A percentile compares a stretch with the other conserved stretches of the same genome.
Evolutionary conservation across 1,140 invertebrate species (phyloP).

Genomic region (Drosophila nigromelanica): DNA sequence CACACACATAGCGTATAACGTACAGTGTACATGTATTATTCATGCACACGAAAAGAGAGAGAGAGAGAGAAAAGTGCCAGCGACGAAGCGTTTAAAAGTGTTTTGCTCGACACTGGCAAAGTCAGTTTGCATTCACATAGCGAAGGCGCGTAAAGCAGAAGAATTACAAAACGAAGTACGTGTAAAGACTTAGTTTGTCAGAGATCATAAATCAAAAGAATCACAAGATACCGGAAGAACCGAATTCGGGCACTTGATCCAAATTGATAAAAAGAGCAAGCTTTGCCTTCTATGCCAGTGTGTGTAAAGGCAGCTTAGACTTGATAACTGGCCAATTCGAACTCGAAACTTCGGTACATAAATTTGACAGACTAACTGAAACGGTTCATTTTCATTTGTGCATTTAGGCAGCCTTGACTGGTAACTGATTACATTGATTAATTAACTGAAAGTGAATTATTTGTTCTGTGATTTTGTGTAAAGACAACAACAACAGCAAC

Average conservation of each 20-base stretch:
- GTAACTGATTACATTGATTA: conserved; percentile 40
- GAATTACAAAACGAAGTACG: conserved; percentile 39
- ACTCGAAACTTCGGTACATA: conserved; percentile 69
- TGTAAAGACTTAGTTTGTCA: conserved; percentile 37
- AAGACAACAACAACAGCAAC: conserved; percentile 56
- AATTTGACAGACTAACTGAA: conserved; percentile 56
- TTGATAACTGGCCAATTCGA: conserved; percentile 28
- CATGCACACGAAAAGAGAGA: conserved; percentile 25
- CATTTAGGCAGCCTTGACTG: conserved; percentile 53
- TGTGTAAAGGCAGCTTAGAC: conserved; percentile 89
- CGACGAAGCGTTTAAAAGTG: conserved; percentile 72
- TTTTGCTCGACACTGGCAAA: conserved; percentile 58
- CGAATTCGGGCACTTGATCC: conserved; percentile 40
- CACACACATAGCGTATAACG: conserved; percentile 7
- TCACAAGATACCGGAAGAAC: conserved; percentile 65
- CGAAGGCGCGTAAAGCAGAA: conserved; percentile 61
- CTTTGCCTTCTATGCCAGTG: conserved; percentile 94
- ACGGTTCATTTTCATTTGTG: conserved; percentile 79
- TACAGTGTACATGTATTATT: conserved; percentile 14
- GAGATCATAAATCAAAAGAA: conserved; percentile 18
- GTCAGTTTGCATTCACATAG: conserved; percentile 73
- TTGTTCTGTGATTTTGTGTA: conserved; percentile 80
- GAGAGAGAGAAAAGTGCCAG: conserved; percentile 42
- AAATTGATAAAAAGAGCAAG: conserved; percentile 59
- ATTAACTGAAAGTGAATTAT: conserved; percentile 63